phyloP scores from a whole-genome alignment of 2,113 vertebrate species.

The Eleginops maclovinus region DNA sequence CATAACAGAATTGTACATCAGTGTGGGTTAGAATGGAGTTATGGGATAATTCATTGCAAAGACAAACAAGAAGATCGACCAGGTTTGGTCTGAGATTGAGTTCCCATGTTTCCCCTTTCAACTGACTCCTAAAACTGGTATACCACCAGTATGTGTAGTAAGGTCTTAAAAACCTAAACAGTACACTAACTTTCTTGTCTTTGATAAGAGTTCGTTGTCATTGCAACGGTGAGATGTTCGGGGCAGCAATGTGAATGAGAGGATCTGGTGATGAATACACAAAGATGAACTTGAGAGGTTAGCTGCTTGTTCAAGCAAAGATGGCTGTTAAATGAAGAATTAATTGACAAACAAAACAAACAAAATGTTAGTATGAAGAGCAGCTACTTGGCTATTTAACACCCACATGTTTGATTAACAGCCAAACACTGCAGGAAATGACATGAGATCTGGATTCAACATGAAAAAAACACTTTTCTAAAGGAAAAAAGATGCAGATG shows the following conservation, averaged over 20 bases:
- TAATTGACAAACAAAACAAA: slow-evolving; percentile 71
- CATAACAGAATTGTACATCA: slow-evolving; percentile 78
- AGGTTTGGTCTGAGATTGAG: slow-evolving; percentile 79
- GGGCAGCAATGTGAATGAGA: slow-evolving; percentile 74
- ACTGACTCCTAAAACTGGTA: slow-evolving; percentile 32
- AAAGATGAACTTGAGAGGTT: slow-evolving; percentile 77
- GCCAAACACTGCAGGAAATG: slow-evolving; percentile 71
- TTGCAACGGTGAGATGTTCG: slow-evolving; percentile 75
- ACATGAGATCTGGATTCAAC: slow-evolving; percentile 61
- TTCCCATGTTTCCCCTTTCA: slow-evolving; percentile 53
- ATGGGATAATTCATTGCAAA: slow-evolving; percentile 83
- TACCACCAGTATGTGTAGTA: slow-evolving; percentile 50
- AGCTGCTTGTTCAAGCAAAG: slow-evolving; percentile 75
- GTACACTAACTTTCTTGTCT: slow-evolving; percentile 55
- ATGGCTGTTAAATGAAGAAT: slow-evolving; percentile 80
- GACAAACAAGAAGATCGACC: slow-evolving; percentile 85
- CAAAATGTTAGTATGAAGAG: slow-evolving; percentile 79
- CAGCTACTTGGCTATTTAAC: slow-evolving; percentile 62
- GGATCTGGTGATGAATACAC: slow-evolving; percentile 72
- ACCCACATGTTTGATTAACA: slow-evolving; percentile 73
- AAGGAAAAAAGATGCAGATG: slow-evolving; percentile 52
- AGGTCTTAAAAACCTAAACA: slow-evolving; percentile 36
- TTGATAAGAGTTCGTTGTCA: slow-evolving; percentile 76
- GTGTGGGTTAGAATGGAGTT: slow-evolving; percentile 82
- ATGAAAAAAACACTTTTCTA: slow-evolving; percentile 65